These are phyloP conservation scores for Thymelicus sylvestris DNA, from an alignment of 2,888 invertebrate species.

Conservation along the genomic window DNA sequence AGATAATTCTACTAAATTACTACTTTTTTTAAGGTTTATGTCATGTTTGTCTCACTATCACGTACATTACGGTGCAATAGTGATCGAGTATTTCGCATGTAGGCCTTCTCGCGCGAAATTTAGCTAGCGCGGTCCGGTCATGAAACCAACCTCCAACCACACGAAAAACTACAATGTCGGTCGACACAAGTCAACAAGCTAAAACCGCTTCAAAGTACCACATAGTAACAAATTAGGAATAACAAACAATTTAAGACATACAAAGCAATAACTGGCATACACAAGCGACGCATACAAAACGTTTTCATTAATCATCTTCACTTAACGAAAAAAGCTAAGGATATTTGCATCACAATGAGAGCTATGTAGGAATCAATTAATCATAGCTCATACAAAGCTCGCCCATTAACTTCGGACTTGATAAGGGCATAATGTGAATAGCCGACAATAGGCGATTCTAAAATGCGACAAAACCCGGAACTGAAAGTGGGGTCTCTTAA, in stretches of 20 bases:
- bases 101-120: background rate
- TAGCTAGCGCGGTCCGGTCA: background rate
- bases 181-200: too few relatives aligned
- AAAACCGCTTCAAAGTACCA: too few relatives aligned
- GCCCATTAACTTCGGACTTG: constrained; percentile 83
- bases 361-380: constrained; percentile 79
- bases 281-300: constrained; percentile 29
- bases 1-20: too few relatives aligned
- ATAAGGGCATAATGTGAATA: constrained; percentile 80
- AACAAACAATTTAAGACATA: constrained; percentile 16
- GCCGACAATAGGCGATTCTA: constrained; percentile 72
- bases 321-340: constrained; percentile 71
- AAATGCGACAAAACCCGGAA: constrained; percentile 70
- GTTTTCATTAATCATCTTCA: constrained; percentile 46
- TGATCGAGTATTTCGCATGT: background rate
- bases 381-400: constrained; percentile 79
- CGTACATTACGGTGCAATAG: too few relatives aligned
- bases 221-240: constrained; percentile 13
- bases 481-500: constrained; percentile 58
- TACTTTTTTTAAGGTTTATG: too few relatives aligned
- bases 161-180: too few relatives aligned
- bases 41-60: too few relatives aligned
- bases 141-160: background rate
- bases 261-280: constrained; percentile 24
- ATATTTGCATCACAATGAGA: constrained; percentile 80